These are phyloP conservation scores for Trissonchulus latispiculum DNA, from an alignment of 2,888 invertebrate species.

Conservation along the genomic window DNA sequence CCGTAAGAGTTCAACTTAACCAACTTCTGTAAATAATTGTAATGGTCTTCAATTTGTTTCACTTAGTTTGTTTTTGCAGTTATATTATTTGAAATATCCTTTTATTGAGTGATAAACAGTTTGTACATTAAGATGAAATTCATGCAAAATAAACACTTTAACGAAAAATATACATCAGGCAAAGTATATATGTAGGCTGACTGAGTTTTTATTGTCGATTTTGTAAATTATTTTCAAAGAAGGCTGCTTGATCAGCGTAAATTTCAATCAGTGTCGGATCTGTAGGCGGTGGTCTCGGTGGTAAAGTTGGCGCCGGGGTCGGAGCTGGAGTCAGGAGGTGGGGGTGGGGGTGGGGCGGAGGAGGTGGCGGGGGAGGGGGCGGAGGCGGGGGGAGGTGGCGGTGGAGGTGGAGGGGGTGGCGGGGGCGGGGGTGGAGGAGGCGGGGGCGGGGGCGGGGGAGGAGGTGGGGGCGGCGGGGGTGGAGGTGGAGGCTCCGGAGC, in stretches of 20 bases:
- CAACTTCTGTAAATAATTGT: too few relatives aligned
- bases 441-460: neutral
- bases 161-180: too few relatives aligned
- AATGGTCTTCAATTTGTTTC: too few relatives aligned
- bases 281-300: neutral
- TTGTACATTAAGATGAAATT: too few relatives aligned
- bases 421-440: neutral
- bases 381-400: neutral
- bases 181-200: too few relatives aligned
- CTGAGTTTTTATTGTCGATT: too few relatives aligned
- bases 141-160: too few relatives aligned
- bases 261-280: neutral
- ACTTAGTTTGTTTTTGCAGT: too few relatives aligned
- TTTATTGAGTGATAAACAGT: too few relatives aligned
- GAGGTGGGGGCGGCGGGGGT: neutral
- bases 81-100: too few relatives aligned
- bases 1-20: too few relatives aligned
- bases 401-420: neutral
- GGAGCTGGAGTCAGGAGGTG: neutral
- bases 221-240: too few relatives aligned
- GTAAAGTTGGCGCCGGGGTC: neutral
- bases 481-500: neutral
- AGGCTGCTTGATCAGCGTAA: neutral
- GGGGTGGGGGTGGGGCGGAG: neutral
- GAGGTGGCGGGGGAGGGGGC: neutral